Base-by-base conservation (phyloP, 2,888 invertebrate species). In the Atrina japonica region DNA sequence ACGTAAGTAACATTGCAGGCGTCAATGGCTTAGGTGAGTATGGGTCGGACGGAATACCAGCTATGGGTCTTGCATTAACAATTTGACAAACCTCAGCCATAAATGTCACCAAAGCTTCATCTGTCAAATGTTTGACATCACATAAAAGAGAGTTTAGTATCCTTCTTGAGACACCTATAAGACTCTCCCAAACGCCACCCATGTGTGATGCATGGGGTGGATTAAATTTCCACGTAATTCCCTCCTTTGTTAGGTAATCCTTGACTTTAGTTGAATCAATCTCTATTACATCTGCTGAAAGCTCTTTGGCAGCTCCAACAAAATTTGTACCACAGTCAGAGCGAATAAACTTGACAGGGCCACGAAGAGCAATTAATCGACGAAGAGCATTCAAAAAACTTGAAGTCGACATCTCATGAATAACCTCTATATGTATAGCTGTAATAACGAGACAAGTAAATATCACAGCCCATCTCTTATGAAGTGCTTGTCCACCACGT, bases 381-480 rank as follows among this genome's bases (percentile, higher is more conserved):
- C 68, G 21, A 0, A 71, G 41, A 1, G 75, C 67, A 21, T 68
- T 71, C 3, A 74, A 64, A 29, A 70, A 77, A 27, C 27, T 45
- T 14, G 66, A 66, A 21, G 75, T 23, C 9, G 29, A 52, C 69
- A 78, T 67, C 11, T 70, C 67, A 40, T 77, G 66, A 0, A 73
- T 41, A 27, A 75, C 55, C 50, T 77, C 73, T 9, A 75, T 71
- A 49, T 77, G 75, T 2, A 75, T 27, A 9, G 73, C 75, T 11
- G 70, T 6, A 49, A 55, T 9, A 43, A 40, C 14, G 66, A 35
- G 25, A 25, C 77, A 77, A 1, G 75, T 76, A n/a, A 78, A 74
- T 5, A 78, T 9, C 6, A 75, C 56, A 2, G 74, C 74, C 78
- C 78, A 78, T 11, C 78, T 41, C 27, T 78, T 78, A 9, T 3